phyloP scores from a whole-genome alignment of 2,113 vertebrate genomes.

The Deroptyus accipitrinus region DNA sequence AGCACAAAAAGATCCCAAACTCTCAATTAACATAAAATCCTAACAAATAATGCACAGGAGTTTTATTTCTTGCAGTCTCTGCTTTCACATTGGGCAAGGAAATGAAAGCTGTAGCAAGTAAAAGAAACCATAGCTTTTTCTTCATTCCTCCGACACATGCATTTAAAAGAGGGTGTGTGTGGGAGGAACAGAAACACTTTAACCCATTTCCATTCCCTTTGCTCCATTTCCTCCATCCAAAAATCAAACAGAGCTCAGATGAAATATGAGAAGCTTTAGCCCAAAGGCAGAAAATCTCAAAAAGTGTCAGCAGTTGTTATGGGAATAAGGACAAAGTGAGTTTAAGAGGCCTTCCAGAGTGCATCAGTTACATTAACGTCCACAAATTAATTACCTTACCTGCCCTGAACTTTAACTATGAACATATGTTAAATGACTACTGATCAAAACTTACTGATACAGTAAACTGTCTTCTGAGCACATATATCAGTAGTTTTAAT shows the following conservation, averaged over 20 bases:
- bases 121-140: not conserved
- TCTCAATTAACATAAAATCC: not conserved
- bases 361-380: not conserved
- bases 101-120: conserved; percentile 1
- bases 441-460: not conserved
- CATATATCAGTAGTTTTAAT: not conserved
- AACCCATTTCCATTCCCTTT: not conserved
- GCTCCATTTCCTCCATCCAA: not conserved
- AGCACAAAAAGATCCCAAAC: not conserved
- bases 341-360: not conserved
- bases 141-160: conserved; percentile 28
- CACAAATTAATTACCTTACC: not conserved
- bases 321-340: not conserved
- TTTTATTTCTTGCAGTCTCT: not conserved
- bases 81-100: not conserved
- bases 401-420: not conserved
- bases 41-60: fast-evolving
- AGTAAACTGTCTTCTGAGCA: not conserved
- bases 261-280: conserved; percentile 10
- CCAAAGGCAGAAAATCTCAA: not conserved
- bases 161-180: not conserved
- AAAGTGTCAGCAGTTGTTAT: not conserved
- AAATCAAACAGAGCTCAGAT: conserved; percentile 24
- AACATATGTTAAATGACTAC: not conserved
- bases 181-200: conserved; percentile 22